Evolutionary conservation across 1,140 invertebrate species (phyloP).

Genomic region (Tachypleus tridentatus): DNA sequence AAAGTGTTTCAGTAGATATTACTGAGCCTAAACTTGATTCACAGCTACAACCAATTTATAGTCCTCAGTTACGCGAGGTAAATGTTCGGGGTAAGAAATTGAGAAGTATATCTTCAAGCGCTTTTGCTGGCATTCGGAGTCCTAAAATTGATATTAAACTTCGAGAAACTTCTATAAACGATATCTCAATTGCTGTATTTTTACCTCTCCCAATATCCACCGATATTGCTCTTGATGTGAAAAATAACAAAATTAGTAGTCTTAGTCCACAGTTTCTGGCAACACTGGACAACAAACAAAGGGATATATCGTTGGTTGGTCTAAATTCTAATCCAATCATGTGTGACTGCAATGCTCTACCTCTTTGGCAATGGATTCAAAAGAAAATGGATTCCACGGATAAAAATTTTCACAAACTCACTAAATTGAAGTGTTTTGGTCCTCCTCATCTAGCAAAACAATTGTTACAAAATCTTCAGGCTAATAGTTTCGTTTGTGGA

Average conservation of each 20-base stretch:
- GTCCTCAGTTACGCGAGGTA: slow-evolving; percentile 58
- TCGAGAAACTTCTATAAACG: slow-evolving; percentile 60
- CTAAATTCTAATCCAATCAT: slow-evolving; percentile 61
- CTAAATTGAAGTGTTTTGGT: too few species aligned
- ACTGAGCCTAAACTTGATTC: slow-evolving; percentile 70
- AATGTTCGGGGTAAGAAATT: slow-evolving; percentile 61
- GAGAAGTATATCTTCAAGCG: slow-evolving; percentile 62
- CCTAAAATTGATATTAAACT: slow-evolving; percentile 54
- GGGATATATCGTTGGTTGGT: slow-evolving; percentile 55
- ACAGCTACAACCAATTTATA: slow-evolving; percentile 60
- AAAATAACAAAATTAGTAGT: slow-evolving; percentile 59
- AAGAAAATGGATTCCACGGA: slow-evolving; percentile 18
- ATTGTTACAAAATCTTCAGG: too few species aligned
- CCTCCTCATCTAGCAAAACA: too few species aligned
- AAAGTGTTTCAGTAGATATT: slow-evolving; percentile 63
- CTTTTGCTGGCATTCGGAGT: slow-evolving; percentile 57
- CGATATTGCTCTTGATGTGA: slow-evolving; percentile 58
- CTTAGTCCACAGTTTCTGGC: slow-evolving; percentile 60
- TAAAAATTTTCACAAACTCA: too few species aligned
- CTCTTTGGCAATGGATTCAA: slow-evolving; percentile 61
- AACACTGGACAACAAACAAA: slow-evolving; percentile 62
- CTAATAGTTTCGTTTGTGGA: too few species aligned
- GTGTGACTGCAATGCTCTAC: slow-evolving; percentile 69
- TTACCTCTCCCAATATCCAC: slow-evolving; percentile 81
- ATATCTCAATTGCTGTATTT: slow-evolving; percentile 61